Percentiles rank a stretch among this genome's conserved stretches.
These are phyloP conservation scores for Luscinia megarhynchos DNA, from an alignment of 2,797 vertebrate species.

Conservation along the genomic window DNA sequence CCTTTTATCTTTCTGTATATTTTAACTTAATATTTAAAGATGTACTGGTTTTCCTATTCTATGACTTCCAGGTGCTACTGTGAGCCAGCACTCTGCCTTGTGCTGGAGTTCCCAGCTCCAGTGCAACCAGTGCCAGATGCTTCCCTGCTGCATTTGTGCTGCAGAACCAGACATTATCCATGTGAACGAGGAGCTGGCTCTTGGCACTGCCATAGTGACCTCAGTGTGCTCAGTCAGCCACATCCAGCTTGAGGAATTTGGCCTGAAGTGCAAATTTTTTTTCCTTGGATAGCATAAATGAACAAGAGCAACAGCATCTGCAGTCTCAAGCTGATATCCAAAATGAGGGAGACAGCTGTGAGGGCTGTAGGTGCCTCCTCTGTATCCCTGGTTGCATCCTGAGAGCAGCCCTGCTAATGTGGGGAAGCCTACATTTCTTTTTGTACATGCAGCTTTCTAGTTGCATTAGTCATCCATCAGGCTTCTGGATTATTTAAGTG, in stretches of 20 bases:
- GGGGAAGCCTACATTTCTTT: constrained; percentile 22
- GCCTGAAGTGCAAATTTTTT: not conserved
- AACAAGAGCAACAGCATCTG: not conserved
- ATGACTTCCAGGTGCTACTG: not conserved
- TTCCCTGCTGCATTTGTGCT: not conserved
- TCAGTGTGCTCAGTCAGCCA: not conserved
- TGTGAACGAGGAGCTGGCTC: not conserved
- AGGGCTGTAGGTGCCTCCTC: not conserved
- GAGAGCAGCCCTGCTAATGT: not conserved
- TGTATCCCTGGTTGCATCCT: not conserved
- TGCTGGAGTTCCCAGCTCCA: not conserved
- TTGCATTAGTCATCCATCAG: constrained; percentile 67
- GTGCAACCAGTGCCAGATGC: not conserved
- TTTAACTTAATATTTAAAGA: not conserved
- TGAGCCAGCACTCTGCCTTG: not conserved
- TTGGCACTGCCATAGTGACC: rapidly evolving
- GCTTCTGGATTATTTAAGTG: constrained; percentile 53
- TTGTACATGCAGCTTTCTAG: not conserved
- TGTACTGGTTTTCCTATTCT: not conserved
- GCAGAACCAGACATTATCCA: rapidly evolving
- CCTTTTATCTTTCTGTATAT: not conserved
- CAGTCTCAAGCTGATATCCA: not conserved
- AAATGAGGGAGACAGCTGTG: not conserved
- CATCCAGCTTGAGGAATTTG: not conserved
- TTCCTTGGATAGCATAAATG: not conserved